Evolutionary conservation across 2,113 vertebrate genomes (phyloP).

Genomic region (Aldabrachelys gigantea): DNA sequence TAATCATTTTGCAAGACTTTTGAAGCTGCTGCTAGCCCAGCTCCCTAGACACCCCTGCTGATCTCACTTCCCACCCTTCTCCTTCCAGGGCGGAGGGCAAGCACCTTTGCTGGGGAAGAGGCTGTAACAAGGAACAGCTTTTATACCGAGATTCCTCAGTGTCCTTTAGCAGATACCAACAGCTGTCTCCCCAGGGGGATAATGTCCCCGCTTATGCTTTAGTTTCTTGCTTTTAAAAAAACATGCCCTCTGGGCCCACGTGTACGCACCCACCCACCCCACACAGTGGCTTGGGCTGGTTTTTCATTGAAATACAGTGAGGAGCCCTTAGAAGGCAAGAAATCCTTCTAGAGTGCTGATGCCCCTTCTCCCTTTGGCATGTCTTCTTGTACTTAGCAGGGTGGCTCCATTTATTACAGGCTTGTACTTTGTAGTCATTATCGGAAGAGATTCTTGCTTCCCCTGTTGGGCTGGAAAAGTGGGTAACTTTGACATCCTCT

Average conservation of each 20-base stretch:
- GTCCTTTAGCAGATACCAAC: not conserved
- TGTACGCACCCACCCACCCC: too few species aligned
- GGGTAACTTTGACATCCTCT: not conserved
- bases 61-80: not conserved
- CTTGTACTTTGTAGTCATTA: not conserved
- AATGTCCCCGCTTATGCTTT: not conserved
- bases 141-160: not conserved
- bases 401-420: not conserved
- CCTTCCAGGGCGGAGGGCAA: not conserved
- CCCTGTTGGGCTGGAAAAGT: not conserved
- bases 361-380: not conserved
- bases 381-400: not conserved
- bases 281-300: not conserved
- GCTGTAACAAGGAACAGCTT: not conserved
- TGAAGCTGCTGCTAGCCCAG: not conserved
- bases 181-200: not conserved
- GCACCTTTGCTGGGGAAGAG: not conserved
- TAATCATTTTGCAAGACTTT: not conserved
- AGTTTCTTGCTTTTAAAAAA: not conserved
- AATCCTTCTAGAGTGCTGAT: not conserved
- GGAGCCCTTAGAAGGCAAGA: not conserved
- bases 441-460: not conserved
- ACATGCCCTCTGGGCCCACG: not conserved
- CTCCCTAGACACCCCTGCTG: not conserved
- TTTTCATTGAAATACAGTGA: not conserved